Base-by-base conservation (phyloP, 2,113 vertebrate species). In the Lasiurus cinereus region DNA sequence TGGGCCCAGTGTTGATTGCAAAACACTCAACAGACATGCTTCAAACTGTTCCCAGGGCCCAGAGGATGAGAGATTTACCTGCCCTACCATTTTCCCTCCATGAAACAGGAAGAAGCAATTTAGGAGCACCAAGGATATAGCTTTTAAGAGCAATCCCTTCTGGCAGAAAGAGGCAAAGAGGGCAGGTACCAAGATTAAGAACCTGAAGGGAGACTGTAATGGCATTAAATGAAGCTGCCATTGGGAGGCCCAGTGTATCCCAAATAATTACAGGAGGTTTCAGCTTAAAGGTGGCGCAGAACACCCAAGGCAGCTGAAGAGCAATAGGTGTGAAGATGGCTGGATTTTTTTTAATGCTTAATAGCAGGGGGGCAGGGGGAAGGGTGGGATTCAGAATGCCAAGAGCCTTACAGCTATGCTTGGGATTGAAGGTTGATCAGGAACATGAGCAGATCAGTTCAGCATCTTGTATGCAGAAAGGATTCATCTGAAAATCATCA, bases 71-170 rank as follows among this genome's bases (percentile, higher is more conserved):
- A 66, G 24, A 70, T 69, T 76, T 33, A 10, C 73, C 33, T 77
- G 48, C 19, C 29, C 36, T 48, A 15, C 70, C 54, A 12, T 92
- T 82, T 77, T 73, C 67, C 31, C 84, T n/a, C 24, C 22, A 59
- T n/a, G 2, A 10, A 77, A n/a, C 0, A 50, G 18, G n/a, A 56
- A 90, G 67, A 90, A 48, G 88, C 74, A 88, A 83, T 77, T 93
- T 91, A 88, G 64, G 12, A 64, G 19, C 48, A 85, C 73, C 67
- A 36, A 54, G 29, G 43, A 69, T 36, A 82, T 36, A 82, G 87
- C 78, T 88, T 95, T 95, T 85, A 82, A 84, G 43, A 86, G 69
- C 54, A 74, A 95, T 94, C 83, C 79, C 88, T 88, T 73, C 62
- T 89, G 62, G 83, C 73, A 86, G 73, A n/a, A 88, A 96, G 87